These are phyloP conservation scores for Chaunax sp. DNA, from an alignment of 2,797 vertebrate genomes.

Conservation along the genomic window DNA sequence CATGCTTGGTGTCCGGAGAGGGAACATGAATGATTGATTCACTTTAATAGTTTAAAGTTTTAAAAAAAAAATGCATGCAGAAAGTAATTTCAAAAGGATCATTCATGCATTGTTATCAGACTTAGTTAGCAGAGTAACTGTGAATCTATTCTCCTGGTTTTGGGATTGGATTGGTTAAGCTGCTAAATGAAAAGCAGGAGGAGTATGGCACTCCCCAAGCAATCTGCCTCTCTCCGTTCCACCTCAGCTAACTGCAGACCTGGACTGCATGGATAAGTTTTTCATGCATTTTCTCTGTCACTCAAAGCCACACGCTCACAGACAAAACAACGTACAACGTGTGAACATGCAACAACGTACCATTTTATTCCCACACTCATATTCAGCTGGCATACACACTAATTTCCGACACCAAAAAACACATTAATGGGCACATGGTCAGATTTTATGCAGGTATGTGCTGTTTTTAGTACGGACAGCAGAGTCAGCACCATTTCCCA, in stretches of 20 bases:
- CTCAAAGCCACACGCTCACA: slow-evolving; percentile 15
- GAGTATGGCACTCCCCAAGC: slow-evolving; percentile 71
- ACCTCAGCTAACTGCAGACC: slow-evolving; percentile 78
- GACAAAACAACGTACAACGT: slow-evolving; percentile 5
- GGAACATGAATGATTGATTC: slow-evolving; percentile 56
- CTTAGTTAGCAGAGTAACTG: slow-evolving; percentile 52
- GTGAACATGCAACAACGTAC: slow-evolving; percentile 15
- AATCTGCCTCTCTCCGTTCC: slow-evolving; percentile 78
- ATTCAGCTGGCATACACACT: slow-evolving; percentile 13
- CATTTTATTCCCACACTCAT: slow-evolving; percentile 33
- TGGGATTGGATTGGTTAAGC: slow-evolving; percentile 80
- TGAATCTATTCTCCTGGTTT: slow-evolving; percentile 58
- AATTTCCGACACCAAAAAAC: background rate
- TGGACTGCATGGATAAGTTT: slow-evolving; percentile 68
- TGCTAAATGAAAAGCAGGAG: slow-evolving; percentile 80
- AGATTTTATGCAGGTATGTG: slow-evolving; percentile 30
- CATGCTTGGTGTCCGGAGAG: slow-evolving; percentile 52
- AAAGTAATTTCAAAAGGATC: slow-evolving; percentile 73
- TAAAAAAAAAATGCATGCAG: slow-evolving; percentile 64
- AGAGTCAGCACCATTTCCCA: slow-evolving; percentile 39
- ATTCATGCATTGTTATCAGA: slow-evolving; percentile 74
- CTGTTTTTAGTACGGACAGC: slow-evolving; percentile 26
- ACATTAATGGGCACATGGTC: background rate
- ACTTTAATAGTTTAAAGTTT: slow-evolving; percentile 71
- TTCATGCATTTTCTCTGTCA: slow-evolving; percentile 21